phyloP scores from a whole-genome alignment of 1,140 invertebrate species.

The Drosophila orena region DNA sequence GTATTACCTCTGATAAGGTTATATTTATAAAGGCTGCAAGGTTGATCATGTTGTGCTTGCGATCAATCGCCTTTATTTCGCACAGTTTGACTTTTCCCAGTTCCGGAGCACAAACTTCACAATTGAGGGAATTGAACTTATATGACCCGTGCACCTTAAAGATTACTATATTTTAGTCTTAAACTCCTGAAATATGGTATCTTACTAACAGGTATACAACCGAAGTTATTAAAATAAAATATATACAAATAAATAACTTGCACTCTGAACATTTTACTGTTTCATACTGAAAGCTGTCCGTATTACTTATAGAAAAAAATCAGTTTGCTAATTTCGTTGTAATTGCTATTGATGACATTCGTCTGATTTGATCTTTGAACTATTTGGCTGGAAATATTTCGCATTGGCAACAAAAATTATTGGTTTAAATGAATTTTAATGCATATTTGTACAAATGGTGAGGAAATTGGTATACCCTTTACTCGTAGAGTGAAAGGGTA shows the following conservation, averaged over 20 bases:
- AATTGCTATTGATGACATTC: background rate
- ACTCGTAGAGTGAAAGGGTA: no score
- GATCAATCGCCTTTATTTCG: constrained; percentile 44
- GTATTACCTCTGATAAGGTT: constrained; percentile 30
- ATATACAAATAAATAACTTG: background rate
- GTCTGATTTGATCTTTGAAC: background rate
- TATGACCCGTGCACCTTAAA: constrained; percentile 6
- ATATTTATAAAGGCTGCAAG: constrained; percentile 6
- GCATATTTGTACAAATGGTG: no score
- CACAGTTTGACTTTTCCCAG: background rate
- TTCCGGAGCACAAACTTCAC: background rate
- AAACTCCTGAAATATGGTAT: no score
- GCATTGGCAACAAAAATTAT: no score
- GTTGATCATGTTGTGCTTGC: constrained; percentile 26
- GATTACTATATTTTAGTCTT: background rate
- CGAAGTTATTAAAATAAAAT: background rate
- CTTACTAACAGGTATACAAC: background rate
- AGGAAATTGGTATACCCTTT: no score
- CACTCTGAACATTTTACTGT: background rate
- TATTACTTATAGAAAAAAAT: background rate
- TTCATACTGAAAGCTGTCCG: background rate
- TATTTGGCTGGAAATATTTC: background rate
- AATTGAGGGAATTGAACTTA: constrained; percentile 30
- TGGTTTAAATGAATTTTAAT: no score
- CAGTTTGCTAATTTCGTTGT: background rate